Conservation (phyloP, 2,888 invertebrate species). For the Clepsis dumicolana region DNA sequence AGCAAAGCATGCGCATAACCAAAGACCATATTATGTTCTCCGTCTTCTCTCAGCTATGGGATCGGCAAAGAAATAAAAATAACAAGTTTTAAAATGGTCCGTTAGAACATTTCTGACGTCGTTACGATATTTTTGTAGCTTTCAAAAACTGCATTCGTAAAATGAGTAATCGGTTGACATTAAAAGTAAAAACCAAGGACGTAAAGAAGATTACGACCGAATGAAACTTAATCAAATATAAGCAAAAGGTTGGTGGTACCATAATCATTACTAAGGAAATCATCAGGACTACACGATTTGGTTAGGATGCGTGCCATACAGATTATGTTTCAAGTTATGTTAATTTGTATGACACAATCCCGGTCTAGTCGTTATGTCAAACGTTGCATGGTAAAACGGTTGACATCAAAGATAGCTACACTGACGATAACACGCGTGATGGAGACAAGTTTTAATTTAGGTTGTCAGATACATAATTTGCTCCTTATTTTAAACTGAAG, state of each 20-base stretch:
- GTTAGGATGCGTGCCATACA: slow-evolving; percentile 22
- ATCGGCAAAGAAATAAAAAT: neutral
- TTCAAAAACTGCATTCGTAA: neutral
- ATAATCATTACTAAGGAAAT: slow-evolving; percentile 18
- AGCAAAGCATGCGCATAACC: neutral
- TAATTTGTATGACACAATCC: slow-evolving; percentile 60
- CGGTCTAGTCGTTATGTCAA: slow-evolving; percentile 12
- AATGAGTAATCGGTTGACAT: neutral
- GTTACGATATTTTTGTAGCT: no score
- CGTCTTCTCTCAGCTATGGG: neutral
- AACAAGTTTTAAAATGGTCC: no score
- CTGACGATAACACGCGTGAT: slow-evolving; percentile 7
- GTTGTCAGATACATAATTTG: neutral
- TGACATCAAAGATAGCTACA: slow-evolving; percentile 12
- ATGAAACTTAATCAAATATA: neutral
- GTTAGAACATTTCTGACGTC: no score
- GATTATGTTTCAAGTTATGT: slow-evolving; percentile 63
- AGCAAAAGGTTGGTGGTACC: neutral
- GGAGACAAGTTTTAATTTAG: neutral
- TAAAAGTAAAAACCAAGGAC: neutral
- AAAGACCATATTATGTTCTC: neutral
- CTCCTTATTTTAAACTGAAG: no score
- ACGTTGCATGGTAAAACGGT: slow-evolving; percentile 10
- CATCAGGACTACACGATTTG: neutral
- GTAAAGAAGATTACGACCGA: neutral